Conservation (phyloP, 2,888 invertebrate genomes). For the Odontocolon sp. region DNA sequence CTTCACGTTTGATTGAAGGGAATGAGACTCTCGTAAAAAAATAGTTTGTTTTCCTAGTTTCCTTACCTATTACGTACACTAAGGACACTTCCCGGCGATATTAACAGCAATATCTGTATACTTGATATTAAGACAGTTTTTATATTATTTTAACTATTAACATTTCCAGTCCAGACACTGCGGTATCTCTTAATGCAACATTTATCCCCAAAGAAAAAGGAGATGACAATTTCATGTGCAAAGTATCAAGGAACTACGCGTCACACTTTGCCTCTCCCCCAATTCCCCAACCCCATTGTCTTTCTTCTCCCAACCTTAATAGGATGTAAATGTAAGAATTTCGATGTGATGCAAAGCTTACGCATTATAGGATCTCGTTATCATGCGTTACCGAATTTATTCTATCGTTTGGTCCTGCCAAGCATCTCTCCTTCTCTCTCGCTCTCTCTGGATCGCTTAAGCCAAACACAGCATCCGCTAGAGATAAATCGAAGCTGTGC, state of each 20-base stretch:
- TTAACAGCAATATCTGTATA: neutral
- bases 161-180: too few species aligned
- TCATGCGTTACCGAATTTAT: conserved; percentile 43
- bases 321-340: neutral
- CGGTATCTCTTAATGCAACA: too few species aligned
- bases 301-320: too few species aligned
- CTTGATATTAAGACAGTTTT: too few species aligned
- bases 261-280: too few species aligned
- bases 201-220: too few species aligned
- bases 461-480: conserved; percentile 14
- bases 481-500: conserved; percentile 54
- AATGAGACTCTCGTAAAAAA: neutral
- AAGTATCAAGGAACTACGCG: too few species aligned
- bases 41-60: too few species aligned
- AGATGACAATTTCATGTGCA: too few species aligned
- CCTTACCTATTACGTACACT: neutral
- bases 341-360: neutral
- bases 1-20: neutral
- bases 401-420: conserved; percentile 16
- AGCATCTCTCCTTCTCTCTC: conserved; percentile 29
- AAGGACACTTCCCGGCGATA: neutral
- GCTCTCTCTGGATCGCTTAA: conserved; percentile 48
- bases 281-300: too few species aligned
- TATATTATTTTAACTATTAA: too few species aligned
- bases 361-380: conserved; percentile 40